Percentiles rank a stretch among this genome's conserved stretches.
Conservation (phyloP, 2,888 invertebrate genomes). For the Conchocele bisecta region DNA sequence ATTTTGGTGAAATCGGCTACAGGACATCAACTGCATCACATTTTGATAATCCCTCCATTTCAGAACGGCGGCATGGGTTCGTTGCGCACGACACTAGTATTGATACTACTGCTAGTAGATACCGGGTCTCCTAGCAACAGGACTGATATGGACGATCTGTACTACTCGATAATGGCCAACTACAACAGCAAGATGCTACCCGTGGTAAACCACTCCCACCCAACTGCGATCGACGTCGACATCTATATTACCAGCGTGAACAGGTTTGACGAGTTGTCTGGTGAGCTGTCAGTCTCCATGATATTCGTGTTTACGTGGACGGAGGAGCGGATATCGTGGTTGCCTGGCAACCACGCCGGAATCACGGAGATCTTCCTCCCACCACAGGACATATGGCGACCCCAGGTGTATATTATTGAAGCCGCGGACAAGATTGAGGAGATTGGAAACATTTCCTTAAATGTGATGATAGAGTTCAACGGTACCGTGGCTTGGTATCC, state of each 20-base stretch:
- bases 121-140: too few relatives aligned
- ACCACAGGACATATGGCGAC: conserved; percentile 38
- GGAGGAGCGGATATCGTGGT: conserved; percentile 37
- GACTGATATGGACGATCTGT: conserved; percentile 9
- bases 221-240: background rate
- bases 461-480: conserved; percentile 2
- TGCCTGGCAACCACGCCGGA: conserved; percentile 7
- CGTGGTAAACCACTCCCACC: background rate
- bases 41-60: too few relatives aligned
- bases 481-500: conserved; percentile 21
- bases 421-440: conserved; percentile 6
- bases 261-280: conserved; percentile 42
- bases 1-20: too few relatives aligned
- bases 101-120: too few relatives aligned
- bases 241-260: conserved; percentile 13
- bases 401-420: conserved; percentile 26
- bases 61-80: too few relatives aligned
- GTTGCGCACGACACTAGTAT: too few relatives aligned
- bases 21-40: too few relatives aligned
- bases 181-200: conserved; percentile 13
- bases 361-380: conserved; percentile 4
- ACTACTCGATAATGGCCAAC: conserved; percentile 10
- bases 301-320: conserved; percentile 24
- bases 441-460: conserved; percentile 7
- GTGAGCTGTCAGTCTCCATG: conserved; percentile 16